Percentiles rank a stretch among this genome's conserved stretches.
Conservation (phyloP, 2,888 invertebrate genomes). For the Caenorhabditis sp. region DNA sequence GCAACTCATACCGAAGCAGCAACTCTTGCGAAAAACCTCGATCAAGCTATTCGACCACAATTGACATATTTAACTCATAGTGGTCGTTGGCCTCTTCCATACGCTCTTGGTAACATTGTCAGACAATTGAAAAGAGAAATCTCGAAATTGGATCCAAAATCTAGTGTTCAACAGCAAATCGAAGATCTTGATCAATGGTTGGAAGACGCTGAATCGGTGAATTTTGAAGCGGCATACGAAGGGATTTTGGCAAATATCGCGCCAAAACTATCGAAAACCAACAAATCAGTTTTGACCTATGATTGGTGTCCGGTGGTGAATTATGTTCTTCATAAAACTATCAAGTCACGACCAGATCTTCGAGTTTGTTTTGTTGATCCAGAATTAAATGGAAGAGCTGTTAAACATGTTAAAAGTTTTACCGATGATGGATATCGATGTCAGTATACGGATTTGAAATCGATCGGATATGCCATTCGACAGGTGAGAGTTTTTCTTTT, state of each 20-base stretch:
- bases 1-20: slow-evolving; percentile 1
- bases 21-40: slow-evolving; percentile 40
- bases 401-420: slow-evolving; percentile 44
- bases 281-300: slow-evolving; percentile 37
- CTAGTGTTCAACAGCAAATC: neutral
- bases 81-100: slow-evolving; percentile 60
- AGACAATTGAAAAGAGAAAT: slow-evolving; percentile 59
- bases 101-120: slow-evolving; percentile 63
- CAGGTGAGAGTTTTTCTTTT: slow-evolving; percentile 18
- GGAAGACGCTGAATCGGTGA: slow-evolving; percentile 7
- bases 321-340: slow-evolving; percentile 32
- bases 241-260: slow-evolving; percentile 47
- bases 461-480: slow-evolving; percentile 41
- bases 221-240: slow-evolving; percentile 48
- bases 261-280: slow-evolving; percentile 41
- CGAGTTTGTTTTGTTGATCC: slow-evolving; percentile 45
- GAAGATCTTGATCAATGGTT: slow-evolving; percentile 5
- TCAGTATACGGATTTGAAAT: slow-evolving; percentile 51
- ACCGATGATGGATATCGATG: slow-evolving; percentile 41
- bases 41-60: slow-evolving; percentile 52
- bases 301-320: slow-evolving; percentile 57
- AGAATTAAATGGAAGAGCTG: slow-evolving; percentile 41
- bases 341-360: slow-evolving; percentile 16
- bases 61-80: slow-evolving; percentile 52
- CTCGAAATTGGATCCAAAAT: slow-evolving; percentile 4